Evolutionary conservation across 1,140 invertebrate species (phyloP), one percentile per base, ranked within the genome.

Genomic region (Drosophila bocqueti): DNA sequence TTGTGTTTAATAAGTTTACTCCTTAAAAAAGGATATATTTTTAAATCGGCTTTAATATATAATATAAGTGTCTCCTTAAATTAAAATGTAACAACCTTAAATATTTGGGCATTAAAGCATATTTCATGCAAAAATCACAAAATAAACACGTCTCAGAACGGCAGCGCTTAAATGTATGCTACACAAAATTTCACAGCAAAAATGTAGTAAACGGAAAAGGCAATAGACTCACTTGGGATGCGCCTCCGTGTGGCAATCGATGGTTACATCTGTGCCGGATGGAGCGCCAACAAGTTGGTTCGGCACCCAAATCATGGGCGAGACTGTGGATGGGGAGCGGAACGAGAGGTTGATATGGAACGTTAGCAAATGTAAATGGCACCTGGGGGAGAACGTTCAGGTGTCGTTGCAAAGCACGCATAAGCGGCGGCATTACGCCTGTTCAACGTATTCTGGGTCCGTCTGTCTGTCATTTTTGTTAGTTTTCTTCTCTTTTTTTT

Each of bases 221-320:
- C 18, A 50, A 64, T 42, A 57, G 67, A 89, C 91, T 92, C 79
- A 93, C 92, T 93, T 93, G 55, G 98, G 98, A 93, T 97, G 97
- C n/a, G 98, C 97, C 91, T 98, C 97, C 2, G 97, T 98, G 89
- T 97, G 96, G 92, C 98, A 99, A 93, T 98, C 97, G 86, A 99
- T 96, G 8, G 97, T 98, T 47, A 98, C 97, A 93, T 98, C 96
- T 24, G 97, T 97, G 49, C 96, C 97, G 45, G 96, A 94, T 57
- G 97, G 97, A 36, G 97, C 97, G 7, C 97, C 97, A 60, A 98
- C 97, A 93, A 98, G 94, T 94, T 98, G 97, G 94, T 98, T 98
- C 68, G 97, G 97, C 58, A 93, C 97, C 95, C 96, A 97, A 84
- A 98, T 97, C 96, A 98, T 97, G 26, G 97, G 97, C 8, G 96